phyloP scores from a whole-genome alignment of 2,113 vertebrate genomes.

The Rissa tridactyla region DNA sequence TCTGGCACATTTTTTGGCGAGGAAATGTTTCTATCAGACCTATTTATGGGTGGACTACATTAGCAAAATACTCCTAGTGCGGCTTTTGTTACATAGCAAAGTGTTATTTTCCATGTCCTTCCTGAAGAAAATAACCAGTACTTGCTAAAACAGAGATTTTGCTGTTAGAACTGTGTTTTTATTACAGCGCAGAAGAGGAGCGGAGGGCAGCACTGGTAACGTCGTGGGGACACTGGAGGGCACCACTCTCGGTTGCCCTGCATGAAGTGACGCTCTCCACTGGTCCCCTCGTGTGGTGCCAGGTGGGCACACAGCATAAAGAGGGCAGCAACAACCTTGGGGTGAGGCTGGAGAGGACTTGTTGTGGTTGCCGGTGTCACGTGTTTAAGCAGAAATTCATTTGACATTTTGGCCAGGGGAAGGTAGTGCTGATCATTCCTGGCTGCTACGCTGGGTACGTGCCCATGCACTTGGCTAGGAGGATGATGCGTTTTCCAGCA shows the following conservation, averaged over 20 bases:
- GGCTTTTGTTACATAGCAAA: background rate
- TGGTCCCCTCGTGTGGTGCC: background rate
- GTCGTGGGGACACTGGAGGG: background rate
- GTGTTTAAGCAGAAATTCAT: background rate
- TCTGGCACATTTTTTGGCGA: background rate
- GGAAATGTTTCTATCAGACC: background rate
- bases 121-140: background rate
- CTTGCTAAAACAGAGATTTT: background rate
- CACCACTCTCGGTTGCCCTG: background rate
- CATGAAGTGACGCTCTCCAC: background rate
- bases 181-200: background rate
- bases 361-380: background rate
- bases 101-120: background rate
- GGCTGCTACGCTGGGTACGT: accelerated
- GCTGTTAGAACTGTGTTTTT: background rate
- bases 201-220: background rate
- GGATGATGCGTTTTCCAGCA: background rate
- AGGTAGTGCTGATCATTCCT: background rate
- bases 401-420: background rate
- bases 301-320: background rate
- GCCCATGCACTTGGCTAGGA: background rate
- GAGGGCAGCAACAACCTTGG: background rate
- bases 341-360: background rate
- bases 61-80: background rate
- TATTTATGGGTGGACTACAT: background rate